Evolutionary conservation across 2,113 vertebrate species (phyloP), one percentile per base, ranked within the genome.

Genomic region (Sula dactylatra): DNA sequence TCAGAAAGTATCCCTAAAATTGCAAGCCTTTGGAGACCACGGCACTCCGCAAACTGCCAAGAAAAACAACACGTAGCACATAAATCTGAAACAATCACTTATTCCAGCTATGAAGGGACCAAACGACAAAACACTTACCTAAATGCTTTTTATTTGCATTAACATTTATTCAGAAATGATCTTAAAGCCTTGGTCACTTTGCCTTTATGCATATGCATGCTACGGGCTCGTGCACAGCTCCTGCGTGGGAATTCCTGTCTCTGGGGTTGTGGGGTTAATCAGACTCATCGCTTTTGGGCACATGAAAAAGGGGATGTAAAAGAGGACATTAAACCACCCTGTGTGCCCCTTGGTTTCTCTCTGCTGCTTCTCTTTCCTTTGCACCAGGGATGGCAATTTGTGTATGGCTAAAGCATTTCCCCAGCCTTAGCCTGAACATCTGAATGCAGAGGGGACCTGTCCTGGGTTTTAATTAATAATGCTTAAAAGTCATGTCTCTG

Each of bases 41-140:
- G 5, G 90, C 5, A 3, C 76, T 70, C 59, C 3, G 3, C 69
- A 16, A 54, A 36, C 52, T 52, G 96, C 94, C 96, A 96, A 97
- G 88, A 86, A 94, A 92, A 97, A 97, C 94, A 95, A 82, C 86
- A 62, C 31, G 0, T 67, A 74, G 83, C 0, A 16, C 80, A 93
- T 96, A 97, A 97, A 95, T 95, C 86, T 97, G 90, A 59, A 96
- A 92, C 91, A 94, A 95, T 81, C 92, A 86, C 92, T 96, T 88
- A 24, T 61, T 91, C 72, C 90, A 88, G 90, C 88, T 76, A 95
- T 7, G 94, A 84, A 86, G 92, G 96, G 86, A 93, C 94, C 80
- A 45, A 97, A 74, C 0, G 55, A 96, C 94, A 81, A 88, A 94
- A 95, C 80, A 42, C 92, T 93, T 88, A 92, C 88, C 92, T 86